Evolutionary conservation across 2,113 vertebrate species (phyloP), one percentile per base, ranked within the genome.

Genomic region (Galemys pyrenaicus): DNA sequence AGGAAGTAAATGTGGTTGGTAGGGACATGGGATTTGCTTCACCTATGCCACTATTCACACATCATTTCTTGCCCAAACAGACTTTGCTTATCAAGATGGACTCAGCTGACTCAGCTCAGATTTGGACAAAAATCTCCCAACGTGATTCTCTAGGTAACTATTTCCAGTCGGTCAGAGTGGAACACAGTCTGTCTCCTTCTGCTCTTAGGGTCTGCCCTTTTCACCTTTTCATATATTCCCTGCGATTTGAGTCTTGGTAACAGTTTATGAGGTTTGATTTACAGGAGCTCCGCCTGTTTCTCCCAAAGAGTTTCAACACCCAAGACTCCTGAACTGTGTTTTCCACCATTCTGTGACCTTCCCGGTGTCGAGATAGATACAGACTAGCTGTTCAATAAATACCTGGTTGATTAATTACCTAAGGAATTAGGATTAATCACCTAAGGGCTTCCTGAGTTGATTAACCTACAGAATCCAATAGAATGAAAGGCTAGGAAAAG

Each of bases 341-440:
- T 94, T 73, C 37, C 35, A 46, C 24, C 13, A 35, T 49, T 96
- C 64, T 73, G 41, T 39, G 58, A 88, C 8, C 41, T 95, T 96
- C 44, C 49, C 68, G 70, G 0, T 56, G 78, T 82, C 56, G 37
- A 68, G 67, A 68, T 64, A 24, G 44, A 39, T 41, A 77, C 58
- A 62, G 65, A 80, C 28, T 39, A 78, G 46, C 51, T 74, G 41
- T 68, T 96, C 94, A 82, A 95, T 92, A 95, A 89, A 88, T 62
- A 71, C 54, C 80, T 80, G 81, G 60, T 62, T 93, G 84, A 94
- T 95, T 95, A 92, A 96, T 96, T 92, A 77, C 81, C 41, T 90
- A 39, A 81, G 17, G 83, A 89, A 77, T 91, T 82, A 91, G 74
- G 67, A 95, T 95, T 92, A 96, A 96, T 97, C 51, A 88, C 79